Evolutionary conservation across 2,113 vertebrate genomes (phyloP).

Genomic region (Isichthys henryi): DNA sequence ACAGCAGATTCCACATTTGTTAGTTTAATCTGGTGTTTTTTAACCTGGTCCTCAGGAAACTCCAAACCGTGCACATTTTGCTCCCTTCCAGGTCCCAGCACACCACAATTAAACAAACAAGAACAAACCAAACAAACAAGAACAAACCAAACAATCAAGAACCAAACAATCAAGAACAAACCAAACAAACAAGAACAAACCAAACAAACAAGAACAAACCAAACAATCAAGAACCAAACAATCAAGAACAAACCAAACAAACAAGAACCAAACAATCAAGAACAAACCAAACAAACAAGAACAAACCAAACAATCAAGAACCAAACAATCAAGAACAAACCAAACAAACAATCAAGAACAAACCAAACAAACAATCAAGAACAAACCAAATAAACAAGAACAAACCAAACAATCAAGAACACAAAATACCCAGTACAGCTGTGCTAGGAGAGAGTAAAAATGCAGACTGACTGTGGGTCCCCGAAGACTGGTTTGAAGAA

Average conservation of each 20-base stretch:
- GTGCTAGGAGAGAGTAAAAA: background rate
- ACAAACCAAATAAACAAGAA: too few species aligned
- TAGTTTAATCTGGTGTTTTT: conserved; percentile 14
- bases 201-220: too few species aligned
- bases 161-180: too few species aligned
- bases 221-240: too few species aligned
- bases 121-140: background rate
- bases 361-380: background rate
- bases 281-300: too few species aligned
- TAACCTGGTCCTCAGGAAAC: background rate
- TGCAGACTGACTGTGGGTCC: background rate
- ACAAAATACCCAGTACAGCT: background rate
- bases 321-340: too few species aligned
- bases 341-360: too few species aligned
- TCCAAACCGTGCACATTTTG: background rate
- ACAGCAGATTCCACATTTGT: conserved; percentile 25
- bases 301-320: background rate
- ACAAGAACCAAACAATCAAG: too few species aligned
- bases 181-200: too few species aligned
- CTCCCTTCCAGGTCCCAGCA: background rate
- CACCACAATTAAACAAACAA: background rate
- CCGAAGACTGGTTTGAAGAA: background rate
- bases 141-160: background rate
- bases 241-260: too few species aligned
- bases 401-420: background rate